Conservation (phyloP, 1,140 invertebrate species). For the Drosophila repleta region DNA sequence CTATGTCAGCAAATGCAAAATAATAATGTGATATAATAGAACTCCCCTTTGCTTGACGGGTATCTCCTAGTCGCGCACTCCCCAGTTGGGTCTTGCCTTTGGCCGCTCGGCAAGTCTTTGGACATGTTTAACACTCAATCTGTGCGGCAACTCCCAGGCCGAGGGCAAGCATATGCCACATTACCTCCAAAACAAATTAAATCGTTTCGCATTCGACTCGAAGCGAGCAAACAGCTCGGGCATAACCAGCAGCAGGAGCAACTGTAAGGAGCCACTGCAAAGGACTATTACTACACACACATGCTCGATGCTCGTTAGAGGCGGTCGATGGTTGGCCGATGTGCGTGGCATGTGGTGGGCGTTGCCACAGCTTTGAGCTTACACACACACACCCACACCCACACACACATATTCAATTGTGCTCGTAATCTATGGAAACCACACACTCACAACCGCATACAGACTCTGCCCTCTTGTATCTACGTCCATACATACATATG, state of each 20-base stretch:
- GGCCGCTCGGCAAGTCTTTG: conserved; percentile 2
- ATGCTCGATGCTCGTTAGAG: conserved; percentile 61
- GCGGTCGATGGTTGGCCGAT: conserved; percentile 61
- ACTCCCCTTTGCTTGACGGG: no score
- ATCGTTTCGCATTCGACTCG: conserved; percentile 69
- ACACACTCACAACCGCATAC: conserved; percentile 19
- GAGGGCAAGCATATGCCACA: conserved; percentile 63
- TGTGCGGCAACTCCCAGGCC: conserved; percentile 60
- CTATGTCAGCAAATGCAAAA: no score
- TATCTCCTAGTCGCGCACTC: conserved; percentile 13
- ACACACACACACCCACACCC: conserved; percentile 21
- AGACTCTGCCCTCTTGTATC: conserved; percentile 28
- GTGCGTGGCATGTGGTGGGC: conserved; percentile 56
- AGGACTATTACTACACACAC: conserved; percentile 23
- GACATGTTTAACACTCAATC: conserved; percentile 77
- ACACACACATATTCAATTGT: conserved; percentile 43
- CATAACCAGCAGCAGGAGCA: conserved; percentile 30
- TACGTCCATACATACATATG: conserved; percentile 13
- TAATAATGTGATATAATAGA: no score
- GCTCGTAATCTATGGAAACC: conserved; percentile 64
- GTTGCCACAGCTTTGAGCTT: conserved; percentile 31
- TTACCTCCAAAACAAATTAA: conserved; percentile 81
- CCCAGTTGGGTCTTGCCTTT: neutral
- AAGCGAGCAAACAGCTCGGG: conserved; percentile 43
- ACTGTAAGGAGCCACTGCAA: conserved; percentile 18